A percentile compares a stretch with the other conserved stretches of the same genome.
phyloP scores from a whole-genome alignment of 2,888 invertebrate genomes.

The Deilephila porcellus region DNA sequence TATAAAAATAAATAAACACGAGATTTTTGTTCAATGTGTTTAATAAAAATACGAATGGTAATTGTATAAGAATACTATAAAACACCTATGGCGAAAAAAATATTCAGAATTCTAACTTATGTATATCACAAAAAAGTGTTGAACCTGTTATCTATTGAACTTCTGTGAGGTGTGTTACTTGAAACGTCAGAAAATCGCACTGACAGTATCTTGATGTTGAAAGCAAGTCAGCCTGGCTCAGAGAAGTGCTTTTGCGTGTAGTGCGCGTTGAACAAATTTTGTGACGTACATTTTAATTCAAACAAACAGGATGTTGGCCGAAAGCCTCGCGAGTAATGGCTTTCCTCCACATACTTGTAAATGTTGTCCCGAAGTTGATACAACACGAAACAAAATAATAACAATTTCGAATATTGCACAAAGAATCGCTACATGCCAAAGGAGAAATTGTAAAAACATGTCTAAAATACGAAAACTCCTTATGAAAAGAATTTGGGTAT shows the following conservation, averaged over 20 bases:
- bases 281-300: constrained; percentile 45
- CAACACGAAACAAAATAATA: not conserved
- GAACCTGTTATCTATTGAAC: not conserved
- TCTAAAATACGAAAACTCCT: too few species aligned
- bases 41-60: too few species aligned
- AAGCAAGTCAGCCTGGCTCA: constrained; percentile 35
- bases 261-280: constrained; percentile 46
- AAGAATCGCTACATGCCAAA: not conserved
- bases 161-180: not conserved
- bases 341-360: not conserved
- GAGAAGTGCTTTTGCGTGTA: constrained; percentile 53
- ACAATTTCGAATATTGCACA: not conserved
- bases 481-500: too few species aligned
- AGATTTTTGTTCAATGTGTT: too few species aligned
- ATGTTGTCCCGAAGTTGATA: not conserved
- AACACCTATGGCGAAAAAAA: too few species aligned
- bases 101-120: too few species aligned
- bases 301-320: constrained; percentile 38
- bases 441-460: not conserved
- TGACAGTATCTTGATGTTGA: not conserved
- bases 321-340: constrained; percentile 15
- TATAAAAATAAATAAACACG: too few species aligned
- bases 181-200: not conserved
- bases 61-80: too few species aligned
- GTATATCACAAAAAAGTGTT: too few species aligned